Evolutionary conservation across 2,888 invertebrate species (phyloP).

Genomic region (Temnothorax unifasciatus): DNA sequence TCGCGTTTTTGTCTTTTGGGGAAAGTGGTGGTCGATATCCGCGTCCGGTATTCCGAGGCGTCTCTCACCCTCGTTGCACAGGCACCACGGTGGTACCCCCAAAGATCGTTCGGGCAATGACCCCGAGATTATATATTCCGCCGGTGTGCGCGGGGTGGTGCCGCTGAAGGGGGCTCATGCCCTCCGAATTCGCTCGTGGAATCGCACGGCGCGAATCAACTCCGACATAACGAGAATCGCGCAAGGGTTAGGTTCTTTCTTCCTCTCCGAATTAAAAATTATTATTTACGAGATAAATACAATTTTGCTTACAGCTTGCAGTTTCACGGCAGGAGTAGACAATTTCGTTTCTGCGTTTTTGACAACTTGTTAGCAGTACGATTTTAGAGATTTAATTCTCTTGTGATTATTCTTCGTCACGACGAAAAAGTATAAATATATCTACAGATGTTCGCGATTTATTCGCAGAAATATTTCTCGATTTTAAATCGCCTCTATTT

Average conservation of each 20-base stretch:
- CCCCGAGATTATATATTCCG: constrained; percentile 79
- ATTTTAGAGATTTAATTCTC: neutral
- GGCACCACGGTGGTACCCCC: constrained; percentile 80
- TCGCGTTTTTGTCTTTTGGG: constrained; percentile 65
- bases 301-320: too few relatives aligned
- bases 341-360: neutral
- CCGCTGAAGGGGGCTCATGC: constrained; percentile 32
- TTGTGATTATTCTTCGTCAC: neutral
- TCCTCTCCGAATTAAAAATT: neutral
- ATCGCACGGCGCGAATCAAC: constrained; percentile 39
- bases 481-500: constrained; percentile 6
- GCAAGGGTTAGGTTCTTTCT: neutral
- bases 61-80: constrained; percentile 79
- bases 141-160: constrained; percentile 66
- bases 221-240: constrained; percentile 6
- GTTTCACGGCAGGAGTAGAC: neutral
- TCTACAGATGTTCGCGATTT: neutral
- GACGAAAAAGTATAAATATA: neutral
- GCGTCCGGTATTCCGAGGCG: constrained; percentile 73
- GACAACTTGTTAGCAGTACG: neutral
- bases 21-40: constrained; percentile 76
- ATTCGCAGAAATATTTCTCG: neutral
- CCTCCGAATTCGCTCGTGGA: constrained; percentile 49
- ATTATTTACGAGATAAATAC: neutral
- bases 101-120: constrained; percentile 85